Evolutionary conservation across 2,113 vertebrate genomes (phyloP), one percentile per base, ranked within the genome.

Genomic region (Malurus alboscapulatus): DNA sequence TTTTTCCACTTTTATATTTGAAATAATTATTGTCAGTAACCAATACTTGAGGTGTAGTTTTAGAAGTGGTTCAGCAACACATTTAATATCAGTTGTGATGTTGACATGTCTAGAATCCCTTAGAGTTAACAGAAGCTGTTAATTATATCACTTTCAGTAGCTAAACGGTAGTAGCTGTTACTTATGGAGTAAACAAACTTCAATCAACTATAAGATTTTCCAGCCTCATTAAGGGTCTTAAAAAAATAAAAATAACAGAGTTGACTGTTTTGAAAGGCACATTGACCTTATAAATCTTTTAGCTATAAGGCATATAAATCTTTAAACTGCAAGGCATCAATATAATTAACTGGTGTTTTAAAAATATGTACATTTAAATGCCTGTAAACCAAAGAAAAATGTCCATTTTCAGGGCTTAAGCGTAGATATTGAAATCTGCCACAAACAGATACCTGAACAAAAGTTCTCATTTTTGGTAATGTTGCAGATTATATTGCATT

Each of bases 161-260:
- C 32, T 90, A 82, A 95, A 94, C 59, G 83, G 44, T 63, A 61
- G 73, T 54, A 84, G 42, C 83, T 93, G 82, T 88, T 91, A 77
- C 55, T 87, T 92, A 65, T 81, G 92, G 32, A 90, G 68, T 89
- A 95, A 97, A 88, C 66, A 92, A 92, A 88, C 72, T 94, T 97
- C 57, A 93, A 79, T 95, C 74, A 94, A 29, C 30, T 91, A 10
- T 61, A 45, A 94, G 26, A n/a, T 3, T 84, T 95, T 84, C 34
- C 76, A 54, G 75, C 14, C 65, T 88, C 68, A 94, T 94, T 94
- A 92, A 71, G 36, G 20, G 45, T 84, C 30, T 67, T 8, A 20
- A 48, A 25, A 72, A 92, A 72, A 88, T 66, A 67, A 20, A 8
- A n/a, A 40, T 38, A 38, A 53, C 18, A 30, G 13, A 84, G 24